Conservation (phyloP, 2,797 vertebrate species). For the Acipenser oxyrinchus region DNA sequence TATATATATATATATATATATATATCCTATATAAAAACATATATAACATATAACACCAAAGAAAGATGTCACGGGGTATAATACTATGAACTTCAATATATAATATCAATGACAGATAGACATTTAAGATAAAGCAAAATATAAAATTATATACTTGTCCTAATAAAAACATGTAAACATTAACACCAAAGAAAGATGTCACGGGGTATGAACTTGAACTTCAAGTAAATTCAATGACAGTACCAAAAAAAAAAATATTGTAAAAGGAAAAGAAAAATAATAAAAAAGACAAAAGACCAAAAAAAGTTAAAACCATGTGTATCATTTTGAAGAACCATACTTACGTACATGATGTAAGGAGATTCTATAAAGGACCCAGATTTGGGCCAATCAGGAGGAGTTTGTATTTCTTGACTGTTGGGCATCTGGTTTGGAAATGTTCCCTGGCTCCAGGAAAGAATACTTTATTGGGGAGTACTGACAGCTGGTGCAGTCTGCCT, state of each 20-base stretch:
- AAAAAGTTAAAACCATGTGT: slow-evolving; percentile 48
- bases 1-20: too few relatives aligned
- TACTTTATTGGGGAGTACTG: slow-evolving; percentile 47
- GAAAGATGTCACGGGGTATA: too few relatives aligned
- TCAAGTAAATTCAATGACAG: slow-evolving; percentile 53
- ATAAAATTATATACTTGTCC: slow-evolving; percentile 21
- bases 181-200: slow-evolving; percentile 65
- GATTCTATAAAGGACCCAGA: slow-evolving; percentile 71
- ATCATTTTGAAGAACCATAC: slow-evolving; percentile 84
- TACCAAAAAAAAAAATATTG: slow-evolving; percentile 47
- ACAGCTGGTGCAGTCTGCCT: slow-evolving; percentile 59
- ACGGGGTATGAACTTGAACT: slow-evolving; percentile 67
- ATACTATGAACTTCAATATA: too few relatives aligned
- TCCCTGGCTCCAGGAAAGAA: slow-evolving; percentile 55
- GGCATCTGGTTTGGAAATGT: slow-evolving; percentile 49
- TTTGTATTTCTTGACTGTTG: slow-evolving; percentile 66
- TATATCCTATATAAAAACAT: too few relatives aligned
- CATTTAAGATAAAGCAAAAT: too few relatives aligned
- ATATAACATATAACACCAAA: too few relatives aligned
- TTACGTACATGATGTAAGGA: slow-evolving; percentile 86
- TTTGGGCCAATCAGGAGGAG: slow-evolving; percentile 63
- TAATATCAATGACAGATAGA: too few relatives aligned
- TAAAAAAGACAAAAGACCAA: slow-evolving; percentile 56
- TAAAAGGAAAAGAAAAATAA: slow-evolving; percentile 33
- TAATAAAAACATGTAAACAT: slow-evolving; percentile 62